Conservation (phyloP, 2,797 vertebrate species). For the Typhlichthys eigenmanni region DNA sequence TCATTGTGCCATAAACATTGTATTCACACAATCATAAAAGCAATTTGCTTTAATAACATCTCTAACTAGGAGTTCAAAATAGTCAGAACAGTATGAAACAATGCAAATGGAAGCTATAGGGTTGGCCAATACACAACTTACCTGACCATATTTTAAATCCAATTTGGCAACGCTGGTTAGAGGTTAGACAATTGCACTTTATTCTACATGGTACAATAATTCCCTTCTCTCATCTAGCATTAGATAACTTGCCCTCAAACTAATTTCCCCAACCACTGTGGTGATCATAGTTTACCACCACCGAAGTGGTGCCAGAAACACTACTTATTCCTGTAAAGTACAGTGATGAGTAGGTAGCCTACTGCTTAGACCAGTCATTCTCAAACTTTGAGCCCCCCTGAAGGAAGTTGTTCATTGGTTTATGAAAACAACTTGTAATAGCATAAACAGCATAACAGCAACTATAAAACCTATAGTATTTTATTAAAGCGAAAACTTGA, state of each 20-base stretch:
- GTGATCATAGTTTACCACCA: background rate
- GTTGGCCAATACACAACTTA: slow-evolving; percentile 1
- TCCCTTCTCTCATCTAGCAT: too few relatives aligned
- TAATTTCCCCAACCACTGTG: background rate
- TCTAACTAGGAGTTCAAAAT: slow-evolving; percentile 18
- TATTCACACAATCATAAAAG: slow-evolving; percentile 7
- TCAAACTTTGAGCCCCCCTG: too few relatives aligned
- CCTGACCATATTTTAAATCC: background rate
- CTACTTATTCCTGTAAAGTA: too few relatives aligned
- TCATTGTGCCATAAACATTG: background rate
- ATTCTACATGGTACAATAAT: background rate
- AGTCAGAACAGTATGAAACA: background rate
- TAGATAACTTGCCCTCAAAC: too few relatives aligned
- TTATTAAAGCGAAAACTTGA: background rate
- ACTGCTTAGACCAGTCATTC: too few relatives aligned
- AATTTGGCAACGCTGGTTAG: slow-evolving; percentile 7
- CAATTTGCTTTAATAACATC: slow-evolving; percentile 18
- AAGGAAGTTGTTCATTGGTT: too few relatives aligned
- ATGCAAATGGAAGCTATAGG: background rate
- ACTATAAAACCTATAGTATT: background rate
- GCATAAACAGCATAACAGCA: too few relatives aligned
- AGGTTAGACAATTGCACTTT: slow-evolving; percentile 6
- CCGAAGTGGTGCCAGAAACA: too few relatives aligned
- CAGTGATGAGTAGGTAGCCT: too few relatives aligned
- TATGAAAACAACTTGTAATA: too few relatives aligned